Conservation (phyloP, 1,140 invertebrate genomes). For the Nilaparvata lugens region DNA sequence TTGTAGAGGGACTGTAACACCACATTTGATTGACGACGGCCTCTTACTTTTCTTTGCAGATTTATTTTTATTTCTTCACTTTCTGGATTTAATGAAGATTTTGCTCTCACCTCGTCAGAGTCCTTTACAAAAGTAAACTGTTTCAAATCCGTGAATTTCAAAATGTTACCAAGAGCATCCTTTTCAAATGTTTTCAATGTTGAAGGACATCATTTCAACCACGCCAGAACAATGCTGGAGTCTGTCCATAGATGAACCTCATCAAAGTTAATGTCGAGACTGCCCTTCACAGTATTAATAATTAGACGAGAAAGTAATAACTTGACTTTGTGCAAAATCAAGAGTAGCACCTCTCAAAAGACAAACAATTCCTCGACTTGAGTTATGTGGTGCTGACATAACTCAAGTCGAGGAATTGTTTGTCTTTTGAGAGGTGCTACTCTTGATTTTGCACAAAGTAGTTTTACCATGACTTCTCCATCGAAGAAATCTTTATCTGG, state of each 20-base stretch:
- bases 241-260: not conserved
- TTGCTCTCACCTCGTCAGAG: too few species aligned
- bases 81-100: too few species aligned
- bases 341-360: constrained; percentile 35
- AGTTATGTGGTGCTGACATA: constrained; percentile 35
- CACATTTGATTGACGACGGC: too few species aligned
- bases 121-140: too few species aligned
- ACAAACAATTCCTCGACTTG: constrained; percentile 33
- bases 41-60: too few species aligned
- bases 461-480: not conserved
- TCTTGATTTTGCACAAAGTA: constrained; percentile 32
- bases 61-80: too few species aligned
- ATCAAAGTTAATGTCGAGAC: not conserved
- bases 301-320: constrained; percentile 24
- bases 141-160: too few species aligned
- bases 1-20: too few species aligned
- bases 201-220: not conserved
- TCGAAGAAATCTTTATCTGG: not conserved
- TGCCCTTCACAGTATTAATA: not conserved
- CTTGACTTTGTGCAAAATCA: constrained; percentile 33
- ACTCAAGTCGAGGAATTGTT: constrained; percentile 35
- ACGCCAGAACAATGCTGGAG: not conserved
- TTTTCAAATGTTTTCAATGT: not conserved
- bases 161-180: too few species aligned
- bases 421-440: constrained; percentile 34